A percentile compares a stretch with the other conserved stretches of the same genome.
These are phyloP conservation scores for Aelia acuminata DNA, from an alignment of 2,888 invertebrate species.

Conservation along the genomic window DNA sequence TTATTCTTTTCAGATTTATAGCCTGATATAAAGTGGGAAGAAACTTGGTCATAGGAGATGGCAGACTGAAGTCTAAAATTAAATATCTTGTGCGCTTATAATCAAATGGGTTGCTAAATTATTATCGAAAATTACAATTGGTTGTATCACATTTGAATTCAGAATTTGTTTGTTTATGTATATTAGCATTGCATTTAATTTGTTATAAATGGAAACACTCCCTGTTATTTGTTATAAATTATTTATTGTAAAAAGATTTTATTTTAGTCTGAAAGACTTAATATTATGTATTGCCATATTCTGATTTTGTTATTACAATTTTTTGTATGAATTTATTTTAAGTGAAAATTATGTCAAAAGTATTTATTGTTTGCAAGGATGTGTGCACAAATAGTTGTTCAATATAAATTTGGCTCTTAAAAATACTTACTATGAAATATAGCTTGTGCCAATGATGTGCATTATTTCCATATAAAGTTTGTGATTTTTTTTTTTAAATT, in stretches of 20 bases:
- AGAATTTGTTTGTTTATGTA: conserved; percentile 39
- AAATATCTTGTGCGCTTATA: conserved; percentile 60
- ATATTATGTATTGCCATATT: conserved; percentile 40
- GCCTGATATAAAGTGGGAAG: conserved; percentile 51
- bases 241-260: conserved; percentile 56
- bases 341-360: conserved; percentile 40
- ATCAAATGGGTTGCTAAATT: conserved; percentile 60
- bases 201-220: conserved; percentile 55
- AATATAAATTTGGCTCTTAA: conserved; percentile 41
- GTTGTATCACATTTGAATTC: conserved; percentile 52
- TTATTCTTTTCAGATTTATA: conserved; percentile 59
- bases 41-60: conserved; percentile 54
- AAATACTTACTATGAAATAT: background rate
- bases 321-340: conserved; percentile 47
- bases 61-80: conserved; percentile 58
- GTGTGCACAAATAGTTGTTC: conserved; percentile 28
- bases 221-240: conserved; percentile 56
- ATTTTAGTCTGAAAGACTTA: conserved; percentile 56
- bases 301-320: conserved; percentile 44
- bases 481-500: conserved; percentile 25
- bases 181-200: conserved; percentile 60
- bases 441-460: conserved; percentile 28
- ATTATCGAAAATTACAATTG: conserved; percentile 54
- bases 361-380: conserved; percentile 45
- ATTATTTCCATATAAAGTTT: conserved; percentile 41